These are phyloP conservation scores for Sitobion miscanthi DNA, from an alignment of 1,140 invertebrate genomes.

Conservation along the genomic window DNA sequence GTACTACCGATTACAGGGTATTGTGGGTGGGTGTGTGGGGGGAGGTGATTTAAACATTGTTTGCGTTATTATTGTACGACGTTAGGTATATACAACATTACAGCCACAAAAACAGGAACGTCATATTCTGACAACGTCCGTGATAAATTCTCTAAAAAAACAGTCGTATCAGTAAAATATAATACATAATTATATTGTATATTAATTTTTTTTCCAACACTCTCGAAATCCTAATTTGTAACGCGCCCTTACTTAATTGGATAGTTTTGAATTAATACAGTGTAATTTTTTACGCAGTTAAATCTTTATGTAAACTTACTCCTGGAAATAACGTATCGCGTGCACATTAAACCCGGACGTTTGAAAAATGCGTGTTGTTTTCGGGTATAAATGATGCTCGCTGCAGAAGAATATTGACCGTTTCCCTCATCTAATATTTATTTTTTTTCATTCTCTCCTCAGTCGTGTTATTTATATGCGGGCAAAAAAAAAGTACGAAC, in stretches of 20 bases:
- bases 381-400: slow-evolving; percentile 2
- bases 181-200: background rate
- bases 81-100: background rate
- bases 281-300: background rate
- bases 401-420: slow-evolving; percentile 2
- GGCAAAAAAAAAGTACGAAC: background rate
- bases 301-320: background rate
- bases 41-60: too few relatives aligned
- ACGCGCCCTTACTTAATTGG: background rate
- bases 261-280: background rate
- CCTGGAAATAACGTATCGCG: background rate
- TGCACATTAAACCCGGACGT: background rate
- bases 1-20: too few relatives aligned
- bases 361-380: slow-evolving; percentile 17
- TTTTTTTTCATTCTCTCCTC: background rate
- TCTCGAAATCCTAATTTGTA: background rate
- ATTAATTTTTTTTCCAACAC: background rate
- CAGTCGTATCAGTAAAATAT: background rate
- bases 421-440: background rate
- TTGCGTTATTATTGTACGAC: background rate
- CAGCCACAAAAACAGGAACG: background rate
- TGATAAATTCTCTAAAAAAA: background rate
- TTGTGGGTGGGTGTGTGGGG: too few relatives aligned
- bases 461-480: background rate
- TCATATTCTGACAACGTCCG: background rate